Conservation (phyloP, 2,113 vertebrate genomes). For the Oreochromis spilurus region DNA sequence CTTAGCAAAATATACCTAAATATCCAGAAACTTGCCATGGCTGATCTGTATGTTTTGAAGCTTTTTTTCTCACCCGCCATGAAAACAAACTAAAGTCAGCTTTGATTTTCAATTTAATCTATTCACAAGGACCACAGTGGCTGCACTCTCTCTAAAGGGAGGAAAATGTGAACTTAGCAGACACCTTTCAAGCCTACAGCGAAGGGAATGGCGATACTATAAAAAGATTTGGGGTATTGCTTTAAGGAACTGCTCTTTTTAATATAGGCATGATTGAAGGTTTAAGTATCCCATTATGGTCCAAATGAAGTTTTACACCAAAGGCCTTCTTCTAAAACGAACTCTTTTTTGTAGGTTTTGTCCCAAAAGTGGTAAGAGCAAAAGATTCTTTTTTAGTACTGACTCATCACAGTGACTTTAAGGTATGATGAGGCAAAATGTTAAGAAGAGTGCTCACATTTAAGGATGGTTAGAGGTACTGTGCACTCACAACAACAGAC, state of each 20-base stretch:
- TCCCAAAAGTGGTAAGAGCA: background rate
- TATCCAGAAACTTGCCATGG: background rate
- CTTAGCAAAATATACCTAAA: background rate
- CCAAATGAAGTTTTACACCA: background rate
- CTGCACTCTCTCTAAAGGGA: background rate
- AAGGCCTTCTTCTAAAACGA: background rate
- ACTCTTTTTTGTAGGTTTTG: background rate
- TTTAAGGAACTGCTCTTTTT: background rate
- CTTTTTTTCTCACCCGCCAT: background rate
- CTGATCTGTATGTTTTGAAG: background rate
- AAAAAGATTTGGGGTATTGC: background rate
- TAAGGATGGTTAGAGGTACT: background rate
- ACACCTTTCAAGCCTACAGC: background rate
- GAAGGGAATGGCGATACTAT: background rate
- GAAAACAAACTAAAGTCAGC: background rate
- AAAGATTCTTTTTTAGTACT: background rate
- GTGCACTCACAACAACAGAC: constrained; percentile 24
- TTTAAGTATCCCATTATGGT: background rate
- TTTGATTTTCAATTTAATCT: background rate
- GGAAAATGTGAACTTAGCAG: background rate
- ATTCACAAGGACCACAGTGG: background rate
- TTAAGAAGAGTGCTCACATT: background rate
- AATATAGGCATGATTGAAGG: background rate
- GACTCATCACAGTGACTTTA: background rate
- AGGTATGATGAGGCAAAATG: background rate